phyloP scores from a whole-genome alignment of 1,140 invertebrate species.

The Calosoma granatense region DNA sequence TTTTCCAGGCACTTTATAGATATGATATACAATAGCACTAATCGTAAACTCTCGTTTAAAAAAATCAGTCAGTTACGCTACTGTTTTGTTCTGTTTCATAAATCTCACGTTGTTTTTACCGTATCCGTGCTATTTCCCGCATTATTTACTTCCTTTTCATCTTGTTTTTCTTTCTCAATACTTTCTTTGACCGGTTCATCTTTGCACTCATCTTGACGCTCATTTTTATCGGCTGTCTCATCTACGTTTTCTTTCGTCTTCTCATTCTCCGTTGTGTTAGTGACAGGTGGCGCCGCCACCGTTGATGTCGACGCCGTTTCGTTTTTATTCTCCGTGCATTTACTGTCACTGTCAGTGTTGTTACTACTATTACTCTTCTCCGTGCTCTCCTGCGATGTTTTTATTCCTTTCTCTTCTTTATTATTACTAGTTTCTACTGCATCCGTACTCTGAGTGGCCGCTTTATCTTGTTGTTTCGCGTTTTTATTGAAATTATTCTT shows the following conservation, averaged over 20 bases:
- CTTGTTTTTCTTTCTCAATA: neutral
- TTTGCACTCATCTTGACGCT: neutral
- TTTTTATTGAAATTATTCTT: too few relatives aligned
- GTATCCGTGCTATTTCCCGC: too few relatives aligned
- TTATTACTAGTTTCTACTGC: neutral
- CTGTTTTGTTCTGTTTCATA: neutral
- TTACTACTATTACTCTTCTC: neutral
- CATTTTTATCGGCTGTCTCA: too few relatives aligned
- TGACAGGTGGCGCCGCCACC: too few relatives aligned
- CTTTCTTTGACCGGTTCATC: neutral
- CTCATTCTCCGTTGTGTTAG: too few relatives aligned
- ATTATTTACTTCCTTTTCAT: neutral
- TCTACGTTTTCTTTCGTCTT: too few relatives aligned
- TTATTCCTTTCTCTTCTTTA: neutral
- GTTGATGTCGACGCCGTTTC: too few relatives aligned
- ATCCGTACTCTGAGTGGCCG: neutral
- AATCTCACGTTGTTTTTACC: neutral
- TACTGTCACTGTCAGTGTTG: too few relatives aligned
- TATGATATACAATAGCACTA: neutral
- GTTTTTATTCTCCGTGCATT: too few relatives aligned
- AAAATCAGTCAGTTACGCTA: too few relatives aligned
- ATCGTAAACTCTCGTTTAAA: neutral
- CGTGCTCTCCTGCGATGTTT: neutral
- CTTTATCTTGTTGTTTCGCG: neutral
- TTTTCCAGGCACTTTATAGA: neutral